Conservation (phyloP, 1,140 invertebrate species). For the Melanaphis sacchari region DNA sequence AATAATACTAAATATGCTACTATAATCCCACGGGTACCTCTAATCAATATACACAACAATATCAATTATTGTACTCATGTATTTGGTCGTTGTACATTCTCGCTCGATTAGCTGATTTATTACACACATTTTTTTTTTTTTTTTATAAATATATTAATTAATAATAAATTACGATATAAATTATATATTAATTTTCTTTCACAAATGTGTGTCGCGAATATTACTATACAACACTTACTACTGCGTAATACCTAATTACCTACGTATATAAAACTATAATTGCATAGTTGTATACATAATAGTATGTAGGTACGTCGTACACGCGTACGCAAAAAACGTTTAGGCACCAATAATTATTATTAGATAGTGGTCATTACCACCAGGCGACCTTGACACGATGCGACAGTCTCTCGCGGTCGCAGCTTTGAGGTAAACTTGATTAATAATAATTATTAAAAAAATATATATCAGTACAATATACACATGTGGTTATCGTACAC, state of each 20-base stretch:
- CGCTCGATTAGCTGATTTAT: not conserved
- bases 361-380: slow-evolving; percentile 28
- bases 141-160: not conserved
- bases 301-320: not conserved
- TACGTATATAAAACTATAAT: not conserved
- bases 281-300: not conserved
- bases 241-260: not conserved
- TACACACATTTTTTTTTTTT: not conserved
- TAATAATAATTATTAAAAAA: not conserved
- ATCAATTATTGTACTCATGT: not conserved
- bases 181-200: not conserved
- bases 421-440: not conserved
- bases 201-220: not conserved
- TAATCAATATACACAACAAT: not conserved
- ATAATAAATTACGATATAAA: not conserved
- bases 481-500: not conserved
- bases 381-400: slow-evolving; percentile 28
- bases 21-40: not conserved
- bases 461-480: not conserved
- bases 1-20: too few species aligned
- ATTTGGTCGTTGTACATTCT: not conserved
- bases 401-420: not conserved
- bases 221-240: not conserved
- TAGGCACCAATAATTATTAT: not conserved
- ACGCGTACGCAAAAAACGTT: not conserved